Conservation (phyloP, 92 coral and sea anemone genomes). For the Parazoanthus darwini region DNA sequence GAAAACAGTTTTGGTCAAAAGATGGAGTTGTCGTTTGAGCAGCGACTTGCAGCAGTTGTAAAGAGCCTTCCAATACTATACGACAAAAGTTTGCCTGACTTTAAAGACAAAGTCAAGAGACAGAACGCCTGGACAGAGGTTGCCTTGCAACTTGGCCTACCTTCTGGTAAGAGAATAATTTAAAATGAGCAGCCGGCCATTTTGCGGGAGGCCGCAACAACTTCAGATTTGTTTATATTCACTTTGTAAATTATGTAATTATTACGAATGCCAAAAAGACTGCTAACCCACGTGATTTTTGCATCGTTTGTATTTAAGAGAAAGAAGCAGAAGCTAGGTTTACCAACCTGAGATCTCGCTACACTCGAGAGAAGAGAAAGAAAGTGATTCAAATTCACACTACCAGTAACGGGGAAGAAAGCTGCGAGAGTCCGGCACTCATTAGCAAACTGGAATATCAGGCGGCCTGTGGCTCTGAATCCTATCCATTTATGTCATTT, state of each 20-base stretch:
- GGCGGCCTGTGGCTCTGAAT: slow-evolving; percentile 3
- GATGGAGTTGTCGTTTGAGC: slow-evolving; percentile 35
- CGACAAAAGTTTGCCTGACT: slow-evolving; percentile 27
- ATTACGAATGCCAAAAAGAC: not conserved
- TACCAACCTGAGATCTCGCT: slow-evolving; percentile 32
- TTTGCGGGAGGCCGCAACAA: not conserved
- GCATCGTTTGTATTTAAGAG: slow-evolving; percentile 24
- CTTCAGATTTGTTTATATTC: too few species aligned
- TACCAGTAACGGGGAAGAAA: slow-evolving; percentile 3
- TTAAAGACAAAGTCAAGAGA: slow-evolving; percentile 29
- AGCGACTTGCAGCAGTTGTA: slow-evolving; percentile 31
- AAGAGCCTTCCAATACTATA: slow-evolving; percentile 36
- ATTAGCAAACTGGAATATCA: slow-evolving; percentile 11
- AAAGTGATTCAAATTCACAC: slow-evolving; percentile 12
- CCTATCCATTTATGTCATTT: slow-evolving; percentile 30
- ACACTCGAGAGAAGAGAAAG: slow-evolving; percentile 38
- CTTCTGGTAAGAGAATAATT: slow-evolving; percentile 28
- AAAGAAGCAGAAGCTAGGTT: slow-evolving; percentile 45
- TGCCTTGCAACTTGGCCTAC: slow-evolving; percentile 32
- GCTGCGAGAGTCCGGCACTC: not conserved
- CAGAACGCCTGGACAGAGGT: slow-evolving; percentile 40
- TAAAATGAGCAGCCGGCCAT: too few species aligned
- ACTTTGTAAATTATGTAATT: not conserved
- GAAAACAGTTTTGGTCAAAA: not conserved
- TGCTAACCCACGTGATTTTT: not conserved